These are phyloP conservation scores for Delphinus delphis DNA, from an alignment of 2,113 vertebrate species.

Conservation along the genomic window DNA sequence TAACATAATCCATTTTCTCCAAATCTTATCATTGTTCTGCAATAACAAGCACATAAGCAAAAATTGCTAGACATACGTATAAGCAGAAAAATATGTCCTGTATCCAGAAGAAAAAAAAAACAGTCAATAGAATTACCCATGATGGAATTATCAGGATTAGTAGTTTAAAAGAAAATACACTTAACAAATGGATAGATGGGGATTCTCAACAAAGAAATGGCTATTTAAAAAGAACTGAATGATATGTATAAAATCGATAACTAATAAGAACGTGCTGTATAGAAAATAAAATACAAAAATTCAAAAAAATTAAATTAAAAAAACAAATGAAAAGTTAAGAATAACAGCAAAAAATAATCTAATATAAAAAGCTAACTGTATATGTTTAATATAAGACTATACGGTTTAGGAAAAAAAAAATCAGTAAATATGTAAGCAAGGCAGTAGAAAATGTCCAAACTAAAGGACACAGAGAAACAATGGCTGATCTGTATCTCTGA, in stretches of 20 bases:
- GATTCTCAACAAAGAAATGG: not conserved
- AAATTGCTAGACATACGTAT: not conserved
- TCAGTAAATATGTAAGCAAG: not conserved
- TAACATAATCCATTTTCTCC: not conserved
- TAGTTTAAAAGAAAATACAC: not conserved
- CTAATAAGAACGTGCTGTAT: too few relatives aligned
- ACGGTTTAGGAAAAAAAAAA: not conserved
- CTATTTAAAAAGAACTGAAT: not conserved
- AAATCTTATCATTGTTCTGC: not conserved
- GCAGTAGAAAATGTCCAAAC: not conserved
- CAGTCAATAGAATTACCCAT: not conserved
- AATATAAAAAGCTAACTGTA: not conserved
- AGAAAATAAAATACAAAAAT: too few relatives aligned
- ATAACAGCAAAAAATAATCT: not conserved
- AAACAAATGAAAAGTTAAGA: not conserved
- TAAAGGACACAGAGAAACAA: not conserved
- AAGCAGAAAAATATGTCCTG: not conserved
- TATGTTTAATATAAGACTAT: not conserved
- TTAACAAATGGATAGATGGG: not conserved
- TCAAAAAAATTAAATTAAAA: too few relatives aligned
- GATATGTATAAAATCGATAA: too few relatives aligned
- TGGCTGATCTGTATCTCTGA: not conserved
- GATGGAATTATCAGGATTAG: not conserved
- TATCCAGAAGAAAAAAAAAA: not conserved
- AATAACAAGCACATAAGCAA: not conserved